Conservation (phyloP, 2,113 vertebrate species). For the Sapayoa aenigma region DNA sequence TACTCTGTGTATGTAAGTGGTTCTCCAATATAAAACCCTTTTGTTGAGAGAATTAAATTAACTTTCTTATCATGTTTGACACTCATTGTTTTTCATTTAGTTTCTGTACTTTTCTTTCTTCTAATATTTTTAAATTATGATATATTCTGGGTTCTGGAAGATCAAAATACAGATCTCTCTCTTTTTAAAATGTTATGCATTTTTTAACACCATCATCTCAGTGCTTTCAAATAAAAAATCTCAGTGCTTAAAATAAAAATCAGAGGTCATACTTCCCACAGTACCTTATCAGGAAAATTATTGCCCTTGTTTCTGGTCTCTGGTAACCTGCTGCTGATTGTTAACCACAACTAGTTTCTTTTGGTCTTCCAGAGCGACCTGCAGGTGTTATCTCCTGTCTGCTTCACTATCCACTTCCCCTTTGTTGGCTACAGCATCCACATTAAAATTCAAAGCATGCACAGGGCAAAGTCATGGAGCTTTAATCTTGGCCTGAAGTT, state of each 20-base stretch:
- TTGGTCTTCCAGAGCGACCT: not conserved
- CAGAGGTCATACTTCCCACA: not conserved
- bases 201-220: not conserved
- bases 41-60: not conserved
- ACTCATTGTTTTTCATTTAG: not conserved
- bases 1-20: not conserved
- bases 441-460: constrained; percentile 17
- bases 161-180: not conserved
- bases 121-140: not conserved
- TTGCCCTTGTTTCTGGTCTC: not conserved
- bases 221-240: not conserved
- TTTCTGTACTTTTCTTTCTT: not conserved
- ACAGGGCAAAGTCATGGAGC: not conserved
- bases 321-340: not conserved
- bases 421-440: not conserved
- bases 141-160: not conserved
- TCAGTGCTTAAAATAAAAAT: not conserved
- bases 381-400: not conserved
- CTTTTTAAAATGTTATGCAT: not conserved
- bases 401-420: not conserved
- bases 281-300: not conserved
- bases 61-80: not conserved
- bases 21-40: not conserved
- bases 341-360: not conserved
- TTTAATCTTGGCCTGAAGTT: not conserved